Conservation (phyloP, 2,888 invertebrate genomes). For the Colletes collaris region DNA sequence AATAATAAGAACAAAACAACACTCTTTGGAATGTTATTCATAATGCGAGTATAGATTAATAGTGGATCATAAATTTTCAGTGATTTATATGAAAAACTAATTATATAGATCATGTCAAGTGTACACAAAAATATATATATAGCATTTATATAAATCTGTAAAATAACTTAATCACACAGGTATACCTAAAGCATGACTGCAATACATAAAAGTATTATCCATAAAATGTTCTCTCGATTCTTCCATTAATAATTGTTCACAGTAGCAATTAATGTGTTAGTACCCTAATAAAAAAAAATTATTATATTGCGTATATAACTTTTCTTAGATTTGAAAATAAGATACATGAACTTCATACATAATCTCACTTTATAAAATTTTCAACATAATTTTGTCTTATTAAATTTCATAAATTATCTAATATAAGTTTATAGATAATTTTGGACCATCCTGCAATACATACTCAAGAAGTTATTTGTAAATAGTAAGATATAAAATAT, state of each 20-base stretch:
- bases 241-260: slow-evolving; percentile 68
- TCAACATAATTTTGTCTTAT: slow-evolving; percentile 37
- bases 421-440: slow-evolving; percentile 38
- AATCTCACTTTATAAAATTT: slow-evolving; percentile 48
- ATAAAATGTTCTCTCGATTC: slow-evolving; percentile 49
- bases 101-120: slow-evolving; percentile 32
- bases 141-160: slow-evolving; percentile 36
- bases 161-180: slow-evolving; percentile 41
- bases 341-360: slow-evolving; percentile 39
- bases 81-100: slow-evolving; percentile 36
- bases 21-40: slow-evolving; percentile 54
- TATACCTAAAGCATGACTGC: slow-evolving; percentile 52
- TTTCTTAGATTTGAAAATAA: slow-evolving; percentile 37
- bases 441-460: slow-evolving; percentile 63
- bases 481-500: slow-evolving; percentile 59
- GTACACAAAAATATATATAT: slow-evolving; percentile 33
- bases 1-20: slow-evolving; percentile 17
- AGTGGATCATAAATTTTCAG: slow-evolving; percentile 32
- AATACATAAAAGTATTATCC: slow-evolving; percentile 68
- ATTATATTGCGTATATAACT: slow-evolving; percentile 26
- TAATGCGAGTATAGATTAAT: slow-evolving; percentile 28
- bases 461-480: slow-evolving; percentile 51
- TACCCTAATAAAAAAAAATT: slow-evolving; percentile 50
- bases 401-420: slow-evolving; percentile 49
- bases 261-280: slow-evolving; percentile 50